Evolutionary conservation across 2,797 vertebrate species (phyloP), one percentile per base, ranked within the genome.

Genomic region (Myotis daubentonii): DNA sequence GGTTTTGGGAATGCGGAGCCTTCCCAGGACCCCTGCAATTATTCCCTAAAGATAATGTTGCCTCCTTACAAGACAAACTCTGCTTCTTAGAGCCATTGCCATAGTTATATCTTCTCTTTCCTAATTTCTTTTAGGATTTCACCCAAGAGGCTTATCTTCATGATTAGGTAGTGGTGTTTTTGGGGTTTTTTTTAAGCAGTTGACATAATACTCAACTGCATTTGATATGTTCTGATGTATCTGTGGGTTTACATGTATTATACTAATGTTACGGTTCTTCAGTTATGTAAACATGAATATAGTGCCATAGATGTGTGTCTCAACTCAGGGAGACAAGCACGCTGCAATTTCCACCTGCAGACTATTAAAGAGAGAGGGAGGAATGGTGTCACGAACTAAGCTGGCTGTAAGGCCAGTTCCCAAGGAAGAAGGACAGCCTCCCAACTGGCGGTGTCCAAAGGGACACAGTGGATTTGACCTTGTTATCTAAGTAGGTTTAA

Each of bases 111-210:
- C 51, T 94, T 92, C 57, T 93, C 81, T 95, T 84, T 74, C 17
- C 44, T 91, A 30, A 55, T 86, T 87, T 89, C 12, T 72, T 80
- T 85, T 57, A 47, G 8, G 7, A 6, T 44, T 90, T 75, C 49
- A 79, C 30, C 36, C 49, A 74, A 78, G 16, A 93, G 36, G 6
- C 22, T 89, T 72, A 70, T 95, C 95, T 95, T 92, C 33, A 79
- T 81, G 80, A 92, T 55, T 65, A 53, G 36, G 16, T 49, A 62
- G 16, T 90, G 88, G 57, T 92, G 6, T 95, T 96, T 96, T 91
- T 76, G 41, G 44, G 8, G 9, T 11, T 44, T 44, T 44, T 44
- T 79, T 90, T 51, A 94, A 68, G 65, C 22, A 82, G 13, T 70
- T 95, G 33, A 30, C 78, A 30, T 88, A 87, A 85, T 62, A 82